These are phyloP conservation scores for Epirrhoe tristata DNA, from an alignment of 2,888 invertebrate species.

Conservation along the genomic window DNA sequence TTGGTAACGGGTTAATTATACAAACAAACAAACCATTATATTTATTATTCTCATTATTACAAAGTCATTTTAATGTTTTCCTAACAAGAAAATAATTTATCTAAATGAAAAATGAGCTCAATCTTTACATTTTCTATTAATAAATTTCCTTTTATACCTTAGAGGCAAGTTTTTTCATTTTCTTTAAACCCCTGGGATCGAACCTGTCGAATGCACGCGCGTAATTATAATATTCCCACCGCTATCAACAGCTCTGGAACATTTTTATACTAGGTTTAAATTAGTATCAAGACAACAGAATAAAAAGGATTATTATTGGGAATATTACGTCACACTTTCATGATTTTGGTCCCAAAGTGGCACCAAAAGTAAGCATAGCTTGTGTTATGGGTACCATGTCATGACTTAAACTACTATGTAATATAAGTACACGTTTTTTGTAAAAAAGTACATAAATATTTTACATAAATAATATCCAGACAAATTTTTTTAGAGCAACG, in stretches of 20 bases:
- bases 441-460: too few relatives aligned
- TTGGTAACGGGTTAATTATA: too few relatives aligned
- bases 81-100: neutral
- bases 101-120: neutral
- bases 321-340: too few relatives aligned
- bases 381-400: too few relatives aligned
- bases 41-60: neutral
- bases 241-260: conserved; percentile 24
- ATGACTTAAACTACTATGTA: too few relatives aligned
- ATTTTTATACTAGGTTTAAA: conserved; percentile 26
- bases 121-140: neutral
- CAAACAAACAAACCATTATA: too few relatives aligned
- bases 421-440: too few relatives aligned
- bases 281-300: neutral
- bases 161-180: neutral
- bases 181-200: conserved; percentile 43
- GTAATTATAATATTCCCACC: conserved; percentile 54
- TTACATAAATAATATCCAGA: too few relatives aligned
- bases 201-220: conserved; percentile 52
- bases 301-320: too few relatives aligned
- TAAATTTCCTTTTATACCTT: neutral
- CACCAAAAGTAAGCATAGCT: too few relatives aligned
- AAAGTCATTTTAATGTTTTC: neutral
- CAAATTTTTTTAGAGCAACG: too few relatives aligned
- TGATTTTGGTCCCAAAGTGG: too few relatives aligned